Conservation (phyloP, 1,140 invertebrate genomes). For the Dryas iulia region DNA sequence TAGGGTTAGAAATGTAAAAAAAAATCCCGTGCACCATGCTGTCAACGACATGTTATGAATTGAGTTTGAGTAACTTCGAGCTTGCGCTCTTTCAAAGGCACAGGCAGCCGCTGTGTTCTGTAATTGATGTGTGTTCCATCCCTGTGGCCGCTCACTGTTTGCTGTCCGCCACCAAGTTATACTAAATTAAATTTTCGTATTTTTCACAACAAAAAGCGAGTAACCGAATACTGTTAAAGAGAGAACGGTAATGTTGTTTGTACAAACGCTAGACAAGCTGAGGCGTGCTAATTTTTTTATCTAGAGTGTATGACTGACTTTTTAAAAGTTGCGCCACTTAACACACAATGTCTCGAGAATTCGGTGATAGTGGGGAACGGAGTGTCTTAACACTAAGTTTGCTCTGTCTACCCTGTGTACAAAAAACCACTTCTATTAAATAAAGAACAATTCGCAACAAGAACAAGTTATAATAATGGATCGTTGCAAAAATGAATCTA, state of each 20-base stretch:
- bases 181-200: conserved; percentile 76
- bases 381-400: too few relatives aligned
- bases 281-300: background rate
- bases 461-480: background rate
- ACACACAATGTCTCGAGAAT: too few relatives aligned
- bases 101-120: conserved; percentile 34
- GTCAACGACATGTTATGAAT: conserved; percentile 61
- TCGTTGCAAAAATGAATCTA: conserved; percentile 45
- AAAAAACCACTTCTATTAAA: too few relatives aligned
- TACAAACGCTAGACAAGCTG: conserved; percentile 11
- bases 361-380: too few relatives aligned
- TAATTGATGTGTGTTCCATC: conserved; percentile 75
- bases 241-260: conserved; percentile 64
- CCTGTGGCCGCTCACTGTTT: conserved; percentile 55
- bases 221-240: conserved; percentile 60
- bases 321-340: too few relatives aligned
- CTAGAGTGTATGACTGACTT: too few relatives aligned
- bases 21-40: conserved; percentile 27
- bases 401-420: too few relatives aligned
- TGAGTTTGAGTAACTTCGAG: conserved; percentile 63
- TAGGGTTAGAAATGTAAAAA: conserved; percentile 36
- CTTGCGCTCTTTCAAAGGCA: conserved; percentile 40
- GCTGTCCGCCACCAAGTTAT: conserved; percentile 61
- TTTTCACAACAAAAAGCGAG: conserved; percentile 70
- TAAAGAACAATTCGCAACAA: too few relatives aligned